Conservation (phyloP, 2,888 invertebrate genomes). For the Hipparchia semele region DNA sequence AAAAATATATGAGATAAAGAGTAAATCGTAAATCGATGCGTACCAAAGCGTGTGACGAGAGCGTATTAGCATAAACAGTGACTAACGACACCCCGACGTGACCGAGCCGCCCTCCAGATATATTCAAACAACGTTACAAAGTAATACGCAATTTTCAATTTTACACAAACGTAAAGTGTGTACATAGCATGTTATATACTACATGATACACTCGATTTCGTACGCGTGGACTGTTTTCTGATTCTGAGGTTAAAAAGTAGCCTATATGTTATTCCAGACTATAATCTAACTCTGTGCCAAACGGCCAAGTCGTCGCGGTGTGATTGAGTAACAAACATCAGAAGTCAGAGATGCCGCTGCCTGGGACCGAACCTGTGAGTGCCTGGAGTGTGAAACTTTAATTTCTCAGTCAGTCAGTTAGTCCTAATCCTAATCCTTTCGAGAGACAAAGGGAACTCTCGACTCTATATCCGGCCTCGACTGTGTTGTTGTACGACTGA, state of each 20-base stretch:
- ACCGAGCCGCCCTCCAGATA: constrained; percentile 24
- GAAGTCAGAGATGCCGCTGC: too few relatives aligned
- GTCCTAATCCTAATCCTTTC: constrained; percentile 9
- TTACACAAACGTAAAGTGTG: not conserved
- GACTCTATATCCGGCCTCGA: not conserved
- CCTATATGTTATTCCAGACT: too few relatives aligned
- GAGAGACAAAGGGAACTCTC: not conserved
- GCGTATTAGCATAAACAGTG: constrained; percentile 40
- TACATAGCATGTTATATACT: too few relatives aligned
- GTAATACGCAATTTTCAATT: not conserved
- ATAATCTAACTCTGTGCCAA: too few relatives aligned
- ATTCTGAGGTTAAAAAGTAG: too few relatives aligned
- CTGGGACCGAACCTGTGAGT: too few relatives aligned
- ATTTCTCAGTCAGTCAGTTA: not conserved
- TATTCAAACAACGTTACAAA: constrained; percentile 21
- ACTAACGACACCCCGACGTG: constrained; percentile 37
- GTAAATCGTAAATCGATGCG: constrained; percentile 42
- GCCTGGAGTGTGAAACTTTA: not conserved
- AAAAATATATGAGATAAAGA: constrained; percentile 28
- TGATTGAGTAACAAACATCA: too few relatives aligned
- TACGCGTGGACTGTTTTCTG: too few relatives aligned
- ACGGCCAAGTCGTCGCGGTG: too few relatives aligned
- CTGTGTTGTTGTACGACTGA: constrained; percentile 25
- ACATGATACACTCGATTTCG: too few relatives aligned
- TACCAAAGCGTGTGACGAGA: constrained; percentile 38